Percentiles rank a stretch among this genome's conserved stretches.
Evolutionary conservation across 2,113 vertebrate genomes (phyloP).

Genomic region (Campylomormyrus tamandua): DNA sequence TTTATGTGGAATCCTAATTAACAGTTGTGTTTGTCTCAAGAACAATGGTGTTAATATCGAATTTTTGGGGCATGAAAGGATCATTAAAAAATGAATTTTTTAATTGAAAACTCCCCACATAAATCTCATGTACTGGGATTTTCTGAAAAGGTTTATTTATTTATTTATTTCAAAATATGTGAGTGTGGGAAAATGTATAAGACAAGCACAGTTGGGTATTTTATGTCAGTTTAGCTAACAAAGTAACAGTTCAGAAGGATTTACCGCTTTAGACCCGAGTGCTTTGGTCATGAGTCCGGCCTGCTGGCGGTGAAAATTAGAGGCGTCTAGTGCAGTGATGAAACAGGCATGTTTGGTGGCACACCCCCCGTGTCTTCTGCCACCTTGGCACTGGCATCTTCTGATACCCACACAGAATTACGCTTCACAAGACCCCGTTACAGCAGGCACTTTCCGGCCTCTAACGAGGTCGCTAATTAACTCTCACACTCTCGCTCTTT

Average conservation of each 20-base stretch:
- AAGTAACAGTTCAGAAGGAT: not conserved
- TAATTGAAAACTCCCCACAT: not conserved
- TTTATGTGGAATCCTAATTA: conserved; percentile 1
- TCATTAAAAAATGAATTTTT: not conserved
- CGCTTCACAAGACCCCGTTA: conserved; percentile 27
- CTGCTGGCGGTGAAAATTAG: not conserved
- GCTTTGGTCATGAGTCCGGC: not conserved
- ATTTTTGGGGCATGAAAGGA: not conserved
- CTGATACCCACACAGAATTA: conserved; percentile 24
- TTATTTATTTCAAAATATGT: not conserved
- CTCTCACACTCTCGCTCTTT: conserved; percentile 58
- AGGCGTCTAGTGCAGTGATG: not conserved
- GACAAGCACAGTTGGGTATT: not conserved
- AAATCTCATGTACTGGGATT: not conserved
- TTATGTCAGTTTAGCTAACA: not conserved
- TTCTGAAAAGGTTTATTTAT: not conserved
- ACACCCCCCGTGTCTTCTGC: not conserved
- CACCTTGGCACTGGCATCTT: conserved; percentile 15
- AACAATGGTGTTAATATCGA: conserved; percentile 11
- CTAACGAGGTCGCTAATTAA: conserved; percentile 74
- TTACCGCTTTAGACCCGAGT: not conserved
- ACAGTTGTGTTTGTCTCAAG: conserved; percentile 9
- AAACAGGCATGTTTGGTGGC: not conserved
- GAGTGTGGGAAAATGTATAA: not conserved
- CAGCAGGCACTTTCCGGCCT: conserved; percentile 61